Conservation (phyloP, 2,797 vertebrate genomes). For the Anas georgica region DNA sequence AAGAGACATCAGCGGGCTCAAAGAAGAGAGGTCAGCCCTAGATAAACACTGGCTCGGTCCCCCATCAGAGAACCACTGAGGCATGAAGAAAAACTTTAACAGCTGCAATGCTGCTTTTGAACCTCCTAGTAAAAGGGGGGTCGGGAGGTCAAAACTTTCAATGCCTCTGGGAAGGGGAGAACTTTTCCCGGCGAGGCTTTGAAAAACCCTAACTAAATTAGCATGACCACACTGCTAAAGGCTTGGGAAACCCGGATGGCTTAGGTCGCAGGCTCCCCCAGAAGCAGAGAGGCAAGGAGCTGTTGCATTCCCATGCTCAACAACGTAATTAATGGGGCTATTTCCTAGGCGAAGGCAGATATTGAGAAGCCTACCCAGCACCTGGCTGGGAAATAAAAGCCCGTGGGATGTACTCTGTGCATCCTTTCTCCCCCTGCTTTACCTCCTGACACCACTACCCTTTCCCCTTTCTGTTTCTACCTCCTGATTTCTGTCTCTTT, state of each 20-base stretch:
- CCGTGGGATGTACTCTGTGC: neutral
- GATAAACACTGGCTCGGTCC: conserved; percentile 53
- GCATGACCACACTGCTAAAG: conserved; percentile 60
- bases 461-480: neutral
- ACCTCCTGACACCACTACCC: neutral
- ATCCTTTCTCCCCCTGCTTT: neutral
- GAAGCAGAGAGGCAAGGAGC: neutral
- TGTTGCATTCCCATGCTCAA: conserved; percentile 50
- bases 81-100: conserved; percentile 66
- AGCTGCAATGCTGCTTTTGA: conserved; percentile 69
- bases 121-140: conserved; percentile 45
- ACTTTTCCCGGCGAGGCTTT: conserved; percentile 58
- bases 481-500: neutral
- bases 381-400: conserved; percentile 1
- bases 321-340: conserved; percentile 18
- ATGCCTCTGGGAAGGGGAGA: conserved; percentile 55
- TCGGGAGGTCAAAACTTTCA: conserved; percentile 57
- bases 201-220: conserved; percentile 64
- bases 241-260: conserved; percentile 40
- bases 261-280: conserved; percentile 29
- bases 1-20: conserved; percentile 8
- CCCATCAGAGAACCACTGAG: conserved; percentile 31
- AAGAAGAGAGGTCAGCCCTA: conserved; percentile 56
- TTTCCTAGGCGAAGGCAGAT: neutral
- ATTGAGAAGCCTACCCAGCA: neutral